Conservation (phyloP, 2,888 invertebrate species). For the Chesias legatella region DNA sequence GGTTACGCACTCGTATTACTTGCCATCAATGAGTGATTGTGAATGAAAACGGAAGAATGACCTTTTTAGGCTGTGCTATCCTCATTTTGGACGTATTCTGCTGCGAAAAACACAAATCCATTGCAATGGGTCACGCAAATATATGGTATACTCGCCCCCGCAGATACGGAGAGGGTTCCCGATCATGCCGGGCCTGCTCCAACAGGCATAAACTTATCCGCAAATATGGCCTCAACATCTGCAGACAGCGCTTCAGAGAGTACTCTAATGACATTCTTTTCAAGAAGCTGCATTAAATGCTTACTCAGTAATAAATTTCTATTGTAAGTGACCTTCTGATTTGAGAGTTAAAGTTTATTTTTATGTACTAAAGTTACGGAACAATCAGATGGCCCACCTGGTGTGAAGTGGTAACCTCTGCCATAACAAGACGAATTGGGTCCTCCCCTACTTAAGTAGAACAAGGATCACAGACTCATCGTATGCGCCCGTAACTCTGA, state of each 20-base stretch:
- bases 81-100: conserved; percentile 64
- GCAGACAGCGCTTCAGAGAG: conserved; percentile 98
- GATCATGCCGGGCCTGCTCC: conserved; percentile 98
- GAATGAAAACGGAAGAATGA: background rate
- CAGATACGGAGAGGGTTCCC: conserved; percentile 98
- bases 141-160: conserved; percentile 99
- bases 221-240: conserved; percentile 97
- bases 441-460: too few species aligned
- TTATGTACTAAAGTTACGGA: too few species aligned
- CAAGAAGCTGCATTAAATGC: conserved; percentile 88
- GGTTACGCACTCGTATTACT: conserved; percentile 29
- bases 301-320: conserved; percentile 53
- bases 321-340: too few species aligned
- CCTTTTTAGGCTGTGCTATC: conserved; percentile 49
- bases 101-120: conserved; percentile 39
- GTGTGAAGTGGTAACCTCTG: too few species aligned
- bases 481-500: too few species aligned
- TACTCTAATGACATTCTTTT: conserved; percentile 99
- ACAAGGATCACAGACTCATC: too few species aligned
- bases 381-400: too few species aligned
- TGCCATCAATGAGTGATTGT: background rate
- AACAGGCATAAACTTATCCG: conserved; percentile 98
- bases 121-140: conserved; percentile 95
- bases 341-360: too few species aligned
- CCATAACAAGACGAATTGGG: too few species aligned